These are phyloP conservation scores for Pontoporia blainvillei DNA, from an alignment of 2,113 vertebrate species.

Conservation along the genomic window DNA sequence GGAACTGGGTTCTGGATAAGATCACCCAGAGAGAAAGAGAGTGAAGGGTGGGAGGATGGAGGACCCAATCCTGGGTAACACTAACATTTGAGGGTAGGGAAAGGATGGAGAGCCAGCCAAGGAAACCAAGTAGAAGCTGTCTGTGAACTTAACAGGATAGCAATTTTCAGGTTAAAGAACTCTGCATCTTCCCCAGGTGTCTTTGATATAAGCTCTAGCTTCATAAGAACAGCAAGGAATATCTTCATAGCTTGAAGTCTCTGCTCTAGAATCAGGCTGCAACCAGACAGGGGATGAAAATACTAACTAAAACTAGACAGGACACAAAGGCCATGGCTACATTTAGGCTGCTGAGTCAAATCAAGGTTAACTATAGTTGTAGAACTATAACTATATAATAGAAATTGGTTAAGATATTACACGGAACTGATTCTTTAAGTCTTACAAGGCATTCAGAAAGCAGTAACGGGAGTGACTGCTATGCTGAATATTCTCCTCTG, in stretches of 20 bases:
- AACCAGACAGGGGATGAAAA: slow-evolving; percentile 28
- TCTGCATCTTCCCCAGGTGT: background rate
- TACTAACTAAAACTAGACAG: slow-evolving; percentile 24
- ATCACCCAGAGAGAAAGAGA: background rate
- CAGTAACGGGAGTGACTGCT: background rate
- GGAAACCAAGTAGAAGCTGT: background rate
- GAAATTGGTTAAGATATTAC: background rate
- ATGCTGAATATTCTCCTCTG: background rate
- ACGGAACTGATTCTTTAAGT: background rate
- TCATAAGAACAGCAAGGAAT: background rate
- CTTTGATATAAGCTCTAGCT: background rate
- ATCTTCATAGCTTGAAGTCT: background rate
- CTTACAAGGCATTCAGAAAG: background rate
- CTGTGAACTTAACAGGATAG: background rate
- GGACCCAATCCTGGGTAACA: background rate
- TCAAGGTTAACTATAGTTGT: background rate
- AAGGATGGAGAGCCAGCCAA: background rate
- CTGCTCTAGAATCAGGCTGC: background rate
- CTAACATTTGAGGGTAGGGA: background rate
- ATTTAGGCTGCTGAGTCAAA: slow-evolving; percentile 44
- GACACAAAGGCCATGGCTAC: background rate
- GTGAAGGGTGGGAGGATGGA: background rate
- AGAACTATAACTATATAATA: background rate
- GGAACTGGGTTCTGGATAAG: background rate
- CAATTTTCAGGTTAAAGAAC: background rate